Conservation (phyloP, 2,113 vertebrate genomes). For the Oncorhynchus gorbuscha region DNA sequence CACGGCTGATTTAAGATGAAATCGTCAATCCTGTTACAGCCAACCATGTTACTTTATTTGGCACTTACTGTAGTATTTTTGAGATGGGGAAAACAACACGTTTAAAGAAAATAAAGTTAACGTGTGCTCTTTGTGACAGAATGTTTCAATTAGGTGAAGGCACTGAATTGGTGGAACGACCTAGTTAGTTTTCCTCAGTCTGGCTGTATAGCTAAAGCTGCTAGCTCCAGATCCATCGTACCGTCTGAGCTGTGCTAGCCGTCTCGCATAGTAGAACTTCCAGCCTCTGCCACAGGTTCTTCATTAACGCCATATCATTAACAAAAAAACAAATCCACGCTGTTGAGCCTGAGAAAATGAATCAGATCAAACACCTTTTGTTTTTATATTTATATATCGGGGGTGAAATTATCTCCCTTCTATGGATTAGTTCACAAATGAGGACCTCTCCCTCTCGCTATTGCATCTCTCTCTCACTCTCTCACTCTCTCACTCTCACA, state of each 20-base stretch:
- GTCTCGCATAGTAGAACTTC: background rate
- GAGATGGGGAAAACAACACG: too few relatives aligned
- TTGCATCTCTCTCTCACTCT: background rate
- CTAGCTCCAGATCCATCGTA: background rate
- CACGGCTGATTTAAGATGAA: too few relatives aligned
- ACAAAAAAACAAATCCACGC: slow-evolving; percentile 6
- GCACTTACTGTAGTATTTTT: too few relatives aligned
- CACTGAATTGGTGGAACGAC: too few relatives aligned
- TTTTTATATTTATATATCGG: background rate
- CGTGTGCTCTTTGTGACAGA: too few relatives aligned
- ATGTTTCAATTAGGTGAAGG: too few relatives aligned
- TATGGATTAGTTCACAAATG: slow-evolving; percentile 4
- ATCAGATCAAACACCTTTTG: slow-evolving; percentile 22
- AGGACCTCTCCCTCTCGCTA: slow-evolving; percentile 10
- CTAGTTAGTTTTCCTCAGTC: background rate
- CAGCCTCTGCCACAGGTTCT: slow-evolving; percentile 1
- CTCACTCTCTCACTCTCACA: slow-evolving; percentile 6
- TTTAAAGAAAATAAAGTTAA: too few relatives aligned
- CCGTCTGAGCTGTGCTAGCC: background rate
- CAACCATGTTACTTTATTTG: too few relatives aligned
- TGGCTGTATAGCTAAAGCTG: background rate
- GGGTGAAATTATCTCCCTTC: slow-evolving; percentile 17
- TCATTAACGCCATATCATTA: slow-evolving; percentile 2
- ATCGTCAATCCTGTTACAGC: too few relatives aligned
- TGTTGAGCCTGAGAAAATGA: slow-evolving; percentile 11